phyloP scores from a whole-genome alignment of 2,888 invertebrate species.

The Crioceris asparagi region DNA sequence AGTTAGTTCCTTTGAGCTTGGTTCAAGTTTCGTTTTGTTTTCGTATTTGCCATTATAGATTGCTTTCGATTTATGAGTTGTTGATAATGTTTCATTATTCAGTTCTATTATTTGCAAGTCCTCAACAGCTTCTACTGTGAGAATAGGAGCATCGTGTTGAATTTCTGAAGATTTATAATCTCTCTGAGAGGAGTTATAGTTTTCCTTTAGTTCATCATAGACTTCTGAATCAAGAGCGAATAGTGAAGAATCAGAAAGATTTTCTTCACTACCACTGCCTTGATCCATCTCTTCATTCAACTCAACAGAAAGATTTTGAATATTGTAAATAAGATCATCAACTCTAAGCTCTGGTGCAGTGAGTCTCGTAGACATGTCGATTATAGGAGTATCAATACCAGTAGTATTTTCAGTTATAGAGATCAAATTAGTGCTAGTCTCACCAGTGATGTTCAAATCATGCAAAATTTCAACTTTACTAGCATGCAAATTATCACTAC shows the following conservation, averaged over 20 bases:
- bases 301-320: no score
- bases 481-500: conserved; percentile 27
- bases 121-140: conserved; percentile 32
- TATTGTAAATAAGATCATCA: no score
- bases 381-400: no score
- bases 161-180: conserved; percentile 27
- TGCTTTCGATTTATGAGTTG: conserved; percentile 27
- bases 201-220: conserved; percentile 15
- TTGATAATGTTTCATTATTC: conserved; percentile 25
- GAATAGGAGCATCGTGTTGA: conserved; percentile 37
- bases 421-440: no score
- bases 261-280: conserved; percentile 9
- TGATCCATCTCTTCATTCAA: not conserved
- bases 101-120: conserved; percentile 41
- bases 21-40: conserved; percentile 11
- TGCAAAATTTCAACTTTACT: conserved; percentile 31
- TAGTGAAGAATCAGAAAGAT: conserved; percentile 16
- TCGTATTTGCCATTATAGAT: conserved; percentile 20
- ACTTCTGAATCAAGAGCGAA: conserved; percentile 15
- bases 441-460: conserved; percentile 29
- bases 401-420: no score
- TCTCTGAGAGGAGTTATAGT: conserved; percentile 2
- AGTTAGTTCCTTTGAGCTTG: conserved; percentile 31
- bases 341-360: not conserved
- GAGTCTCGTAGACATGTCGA: no score